These are phyloP conservation scores for Acridotheres tristis DNA, from an alignment of 2,797 vertebrate genomes.

Conservation along the genomic window DNA sequence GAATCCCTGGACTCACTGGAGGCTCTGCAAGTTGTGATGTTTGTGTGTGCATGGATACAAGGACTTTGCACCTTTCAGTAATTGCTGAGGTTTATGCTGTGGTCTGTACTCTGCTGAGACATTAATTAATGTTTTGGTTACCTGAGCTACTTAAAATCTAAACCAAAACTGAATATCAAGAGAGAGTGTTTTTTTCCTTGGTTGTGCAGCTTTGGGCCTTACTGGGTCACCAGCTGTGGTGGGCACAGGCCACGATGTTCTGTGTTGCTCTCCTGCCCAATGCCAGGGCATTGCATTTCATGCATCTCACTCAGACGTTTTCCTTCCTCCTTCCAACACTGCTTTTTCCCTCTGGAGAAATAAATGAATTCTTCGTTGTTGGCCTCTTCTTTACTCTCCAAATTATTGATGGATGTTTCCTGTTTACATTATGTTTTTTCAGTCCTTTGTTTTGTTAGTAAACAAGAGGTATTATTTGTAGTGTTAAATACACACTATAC, in stretches of 20 bases:
- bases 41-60: not conserved
- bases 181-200: not conserved
- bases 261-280: not conserved
- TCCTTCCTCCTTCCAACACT: not conserved
- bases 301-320: not conserved
- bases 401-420: not conserved
- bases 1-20: not conserved
- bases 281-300: not conserved
- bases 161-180: not conserved
- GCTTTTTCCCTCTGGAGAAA: not conserved
- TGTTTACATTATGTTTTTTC: not conserved
- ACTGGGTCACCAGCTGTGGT: not conserved
- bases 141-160: not conserved
- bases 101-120: not conserved
- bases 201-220: too few relatives aligned
- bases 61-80: not conserved
- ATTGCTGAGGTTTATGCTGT: not conserved
- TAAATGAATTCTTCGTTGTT: not conserved
- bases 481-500: not conserved
- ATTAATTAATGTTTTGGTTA: not conserved
- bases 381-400: not conserved
- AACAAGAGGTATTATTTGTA: not conserved
- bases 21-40: not conserved
- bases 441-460: not conserved
- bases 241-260: not conserved